phyloP scores from a whole-genome alignment of 2,113 vertebrate genomes.

The Epinephelus moara region DNA sequence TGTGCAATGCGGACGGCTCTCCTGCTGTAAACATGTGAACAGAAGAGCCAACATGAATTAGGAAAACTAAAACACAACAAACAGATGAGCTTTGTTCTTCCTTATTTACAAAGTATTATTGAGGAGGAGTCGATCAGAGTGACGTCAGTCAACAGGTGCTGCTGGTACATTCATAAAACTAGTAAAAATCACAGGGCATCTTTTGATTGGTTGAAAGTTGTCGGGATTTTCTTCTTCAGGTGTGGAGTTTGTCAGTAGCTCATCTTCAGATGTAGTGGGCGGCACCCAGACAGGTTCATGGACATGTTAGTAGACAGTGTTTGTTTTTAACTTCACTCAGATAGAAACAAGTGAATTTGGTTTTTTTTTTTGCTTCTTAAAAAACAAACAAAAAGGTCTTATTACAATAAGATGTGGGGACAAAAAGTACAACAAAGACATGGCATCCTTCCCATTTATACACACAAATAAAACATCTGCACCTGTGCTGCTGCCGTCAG shows the following conservation, averaged over 20 bases:
- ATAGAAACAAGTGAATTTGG: background rate
- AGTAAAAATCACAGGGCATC: background rate
- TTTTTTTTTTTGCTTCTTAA: background rate
- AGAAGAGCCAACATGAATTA: slow-evolving; percentile 26
- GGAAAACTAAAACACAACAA: slow-evolving; percentile 40
- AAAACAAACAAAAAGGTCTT: slow-evolving; percentile 12
- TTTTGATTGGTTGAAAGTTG: background rate
- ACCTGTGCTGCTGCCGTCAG: slow-evolving; percentile 30
- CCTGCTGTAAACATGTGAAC: background rate
- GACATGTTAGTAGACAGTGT: background rate
- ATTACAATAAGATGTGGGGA: background rate
- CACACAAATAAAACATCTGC: slow-evolving; percentile 42
- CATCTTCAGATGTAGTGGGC: background rate
- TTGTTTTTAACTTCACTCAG: background rate
- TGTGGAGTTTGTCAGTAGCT: background rate
- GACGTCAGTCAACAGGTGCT: slow-evolving; percentile 21
- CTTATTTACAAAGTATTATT: slow-evolving; percentile 63
- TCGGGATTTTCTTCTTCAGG: background rate
- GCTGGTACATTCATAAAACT: slow-evolving; percentile 49
- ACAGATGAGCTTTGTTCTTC: slow-evolving; percentile 46
- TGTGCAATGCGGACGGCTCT: background rate
- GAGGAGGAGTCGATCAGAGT: slow-evolving; percentile 39
- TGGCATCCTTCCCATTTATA: slow-evolving; percentile 3
- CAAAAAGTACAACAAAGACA: background rate
- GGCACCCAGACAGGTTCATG: background rate